A percentile compares a stretch with the other conserved stretches of the same genome.
Evolutionary conservation across 2,113 vertebrate genomes (phyloP).

Genomic region (Hydrolagus affinis): DNA sequence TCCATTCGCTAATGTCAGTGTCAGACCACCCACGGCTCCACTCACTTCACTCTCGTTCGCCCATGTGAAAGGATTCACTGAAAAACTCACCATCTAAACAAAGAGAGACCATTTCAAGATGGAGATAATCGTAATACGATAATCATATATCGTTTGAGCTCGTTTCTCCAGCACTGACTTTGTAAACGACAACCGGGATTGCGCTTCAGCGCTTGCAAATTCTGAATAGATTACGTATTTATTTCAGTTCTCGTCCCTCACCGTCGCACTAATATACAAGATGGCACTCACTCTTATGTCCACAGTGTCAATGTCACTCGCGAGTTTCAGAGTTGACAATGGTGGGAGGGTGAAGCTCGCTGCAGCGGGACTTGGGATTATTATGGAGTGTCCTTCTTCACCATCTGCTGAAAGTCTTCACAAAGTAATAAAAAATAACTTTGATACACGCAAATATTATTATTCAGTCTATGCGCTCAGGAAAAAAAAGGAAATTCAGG

Average conservation of each 20-base stretch:
- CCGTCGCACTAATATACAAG: background rate
- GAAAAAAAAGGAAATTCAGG: background rate
- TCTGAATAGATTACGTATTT: background rate
- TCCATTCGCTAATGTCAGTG: constrained; percentile 65
- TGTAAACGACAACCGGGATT: no score
- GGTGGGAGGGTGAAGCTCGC: constrained; percentile 70
- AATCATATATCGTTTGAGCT: background rate
- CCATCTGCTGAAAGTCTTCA: constrained; percentile 47
- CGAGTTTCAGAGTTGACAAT: constrained; percentile 47
- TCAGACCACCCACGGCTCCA: constrained; percentile 68
- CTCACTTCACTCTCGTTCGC: constrained; percentile 55
- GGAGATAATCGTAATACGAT: background rate
- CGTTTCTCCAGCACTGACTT: background rate
- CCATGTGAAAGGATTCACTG: constrained; percentile 69
- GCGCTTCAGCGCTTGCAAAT: background rate
- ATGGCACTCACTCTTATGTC: constrained; percentile 69
- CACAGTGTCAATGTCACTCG: constrained; percentile 51
- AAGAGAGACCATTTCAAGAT: background rate
- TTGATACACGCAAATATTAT: background rate
- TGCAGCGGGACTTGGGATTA: constrained; percentile 46
- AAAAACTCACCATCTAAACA: constrained; percentile 82
- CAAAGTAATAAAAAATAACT: background rate
- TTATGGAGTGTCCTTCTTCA: constrained; percentile 53
- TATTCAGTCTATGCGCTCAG: background rate
- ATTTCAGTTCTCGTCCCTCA: background rate